Evolutionary conservation across 2,113 vertebrate species (phyloP), one percentile per base, ranked within the genome.

Genomic region (Corythaeola cristata): DNA sequence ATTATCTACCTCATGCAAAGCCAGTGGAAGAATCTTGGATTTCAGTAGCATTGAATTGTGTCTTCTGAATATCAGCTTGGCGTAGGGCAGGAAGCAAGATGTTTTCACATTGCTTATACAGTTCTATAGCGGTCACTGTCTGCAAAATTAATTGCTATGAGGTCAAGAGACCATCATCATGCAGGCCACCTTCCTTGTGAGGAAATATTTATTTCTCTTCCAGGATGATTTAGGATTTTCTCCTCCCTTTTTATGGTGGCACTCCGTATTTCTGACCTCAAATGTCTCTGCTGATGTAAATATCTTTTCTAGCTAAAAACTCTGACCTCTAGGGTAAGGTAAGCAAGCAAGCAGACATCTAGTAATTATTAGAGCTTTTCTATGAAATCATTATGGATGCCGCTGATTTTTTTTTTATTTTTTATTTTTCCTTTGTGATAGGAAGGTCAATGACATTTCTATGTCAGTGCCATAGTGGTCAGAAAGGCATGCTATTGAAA

Each of bases 221-320:
- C 3, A 49, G 52, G 9, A n/a, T 20, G 20, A 59, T 53, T 49
- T 44, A 41, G 50, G 8, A 19, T 4, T 18, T 74, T 73, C 72
- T 47, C 3, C 8, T 17, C 5, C 8, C 41, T 78, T 60, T 33
- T 95, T 52, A 21, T 0, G 0, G 15, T 64, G 18, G 8, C 12
- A 32, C 3, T 83, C 21, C 14, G 35, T 75, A 33, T 72, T 68
- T 86, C 27, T 69, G 39, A 60, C 12, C 5, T 72, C 30, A 64
- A 15, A 35, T 5, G 6, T 44, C 24, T 41, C 53, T 69, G 18
- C 11, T 81, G 59, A 69, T 33, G 32, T 37, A 73, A 80, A 21
- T 78, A 67, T 27, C 8, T 50, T 63, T 72, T 83, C 71, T 18
- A 49, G 30, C 44, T 59, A 59, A 67, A 87, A 89, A 4, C 22